phyloP scores from a whole-genome alignment of 2,888 invertebrate species.

The Cosmia trapezina region DNA sequence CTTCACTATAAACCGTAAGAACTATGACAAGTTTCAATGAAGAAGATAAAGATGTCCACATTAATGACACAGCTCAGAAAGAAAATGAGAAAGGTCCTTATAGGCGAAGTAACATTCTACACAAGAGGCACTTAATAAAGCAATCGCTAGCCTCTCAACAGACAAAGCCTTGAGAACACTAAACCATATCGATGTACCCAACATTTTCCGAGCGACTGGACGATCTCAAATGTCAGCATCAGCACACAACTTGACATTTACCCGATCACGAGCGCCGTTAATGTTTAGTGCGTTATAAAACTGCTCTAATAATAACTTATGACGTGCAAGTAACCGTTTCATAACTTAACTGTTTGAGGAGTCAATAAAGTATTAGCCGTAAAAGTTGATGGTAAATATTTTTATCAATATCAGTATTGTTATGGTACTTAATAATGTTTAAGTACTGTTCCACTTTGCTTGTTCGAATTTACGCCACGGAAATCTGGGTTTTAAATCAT shows the following conservation, averaged over 20 bases:
- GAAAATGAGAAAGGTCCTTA: slow-evolving; percentile 7
- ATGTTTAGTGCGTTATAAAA: slow-evolving; percentile 68
- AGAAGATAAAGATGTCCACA: neutral
- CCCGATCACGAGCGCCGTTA: slow-evolving; percentile 78
- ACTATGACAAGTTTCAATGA: neutral
- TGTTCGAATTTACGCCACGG: slow-evolving; percentile 1
- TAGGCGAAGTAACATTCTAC: slow-evolving; percentile 19
- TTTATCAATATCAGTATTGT: slow-evolving; percentile 38
- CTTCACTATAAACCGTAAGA: neutral
- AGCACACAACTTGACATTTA: slow-evolving; percentile 78
- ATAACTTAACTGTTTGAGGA: slow-evolving; percentile 50
- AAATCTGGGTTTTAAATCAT: slow-evolving; percentile 14
- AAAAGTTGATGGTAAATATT: slow-evolving; percentile 41
- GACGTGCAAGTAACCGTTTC: slow-evolving; percentile 62
- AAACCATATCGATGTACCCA: slow-evolving; percentile 51
- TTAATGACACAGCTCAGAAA: neutral
- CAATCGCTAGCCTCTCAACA: slow-evolving; percentile 33
- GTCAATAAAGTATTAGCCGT: slow-evolving; percentile 51
- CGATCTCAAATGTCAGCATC: slow-evolving; percentile 81
- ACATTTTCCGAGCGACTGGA: slow-evolving; percentile 67
- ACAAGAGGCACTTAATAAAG: slow-evolving; percentile 31
- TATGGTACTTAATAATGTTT: slow-evolving; percentile 41
- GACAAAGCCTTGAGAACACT: slow-evolving; percentile 57
- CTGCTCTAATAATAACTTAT: slow-evolving; percentile 67
- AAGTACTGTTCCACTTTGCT: slow-evolving; percentile 18